Base-by-base conservation (phyloP, 1,140 invertebrate genomes). In the Gonatopus flavifemur region DNA sequence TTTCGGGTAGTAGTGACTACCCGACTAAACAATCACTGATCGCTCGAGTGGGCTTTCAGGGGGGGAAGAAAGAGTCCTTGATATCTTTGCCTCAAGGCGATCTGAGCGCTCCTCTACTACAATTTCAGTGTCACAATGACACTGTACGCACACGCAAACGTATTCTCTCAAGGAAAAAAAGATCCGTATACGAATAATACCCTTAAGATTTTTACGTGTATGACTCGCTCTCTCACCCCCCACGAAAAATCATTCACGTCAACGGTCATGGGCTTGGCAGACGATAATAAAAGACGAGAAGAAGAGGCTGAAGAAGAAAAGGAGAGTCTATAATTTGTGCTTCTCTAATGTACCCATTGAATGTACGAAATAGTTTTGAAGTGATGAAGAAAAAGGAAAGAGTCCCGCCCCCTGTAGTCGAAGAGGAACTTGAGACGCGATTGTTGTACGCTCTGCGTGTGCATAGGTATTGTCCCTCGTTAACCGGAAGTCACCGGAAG, bases 361-460 rank as follows among this genome's bases (percentile, higher is more conserved):
- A 57, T 54, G 52, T 49, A 40, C 40, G 47, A 18, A 10, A 46
- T 15, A 45, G 31, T 24, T 22, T 40, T 32, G 22, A 37, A 38
- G 44, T 44, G 28, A 18, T n/a, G 37, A 13, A 25, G 19, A 39
- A 39, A 18, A 15, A 9, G 21, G 4, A 20, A 37, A 13, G 59
- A 58, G 50, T 39, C 52, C 55, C 63, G 64, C 61, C 67, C 73
- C 70, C 72, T 71, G 68, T 70, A n/a, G n/a, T n/a, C 70, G 62
- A 66, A 48, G 62, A 68, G 73, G 68, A 78, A 78, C 75, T 78
- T 67, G 75, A 78, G 76, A 77, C 76, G 67, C 67, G 66, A 78
- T 78, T 78, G 74, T 78, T 76, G 54, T 57, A 57, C 71, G 65
- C 72, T n/a, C n/a, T 69, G 72, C 67, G 68, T 75, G 73, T 66